Conservation (phyloP, 2,888 invertebrate genomes). For the Zaprionus obscuricornis region DNA sequence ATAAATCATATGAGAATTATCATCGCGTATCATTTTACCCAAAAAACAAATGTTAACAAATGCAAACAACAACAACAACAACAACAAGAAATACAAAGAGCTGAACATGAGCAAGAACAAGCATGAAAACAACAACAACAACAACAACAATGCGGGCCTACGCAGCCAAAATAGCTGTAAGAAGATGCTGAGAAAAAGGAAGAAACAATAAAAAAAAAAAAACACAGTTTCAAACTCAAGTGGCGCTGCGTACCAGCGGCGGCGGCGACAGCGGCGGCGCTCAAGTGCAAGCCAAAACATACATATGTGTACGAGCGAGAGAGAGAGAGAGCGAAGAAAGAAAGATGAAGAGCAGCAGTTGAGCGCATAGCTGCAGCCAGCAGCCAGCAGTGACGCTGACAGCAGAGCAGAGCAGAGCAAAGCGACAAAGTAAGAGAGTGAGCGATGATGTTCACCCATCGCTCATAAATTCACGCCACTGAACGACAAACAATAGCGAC, state of each 20-base stretch:
- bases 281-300: conserved; percentile 25
- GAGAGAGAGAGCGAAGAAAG: not conserved
- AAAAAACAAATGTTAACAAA: conserved; percentile 45
- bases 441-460: no score
- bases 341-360: conserved; percentile 21
- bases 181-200: not conserved
- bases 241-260: conserved; percentile 58
- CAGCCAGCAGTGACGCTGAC: no score
- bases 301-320: conserved; percentile 1
- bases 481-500: conserved; percentile 22
- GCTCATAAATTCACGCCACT: conserved; percentile 72
- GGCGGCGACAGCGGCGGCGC: conserved; percentile 50
- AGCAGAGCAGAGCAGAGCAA: no score
- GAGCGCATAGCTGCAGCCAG: no score
- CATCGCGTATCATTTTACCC: conserved; percentile 19
- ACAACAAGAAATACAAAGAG: not conserved
- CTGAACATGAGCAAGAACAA: conserved; percentile 38
- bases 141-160: conserved; percentile 66
- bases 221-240: conserved; percentile 56
- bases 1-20: conserved; percentile 29
- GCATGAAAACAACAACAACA: conserved; percentile 28
- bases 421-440: no score
- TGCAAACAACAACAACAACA: conserved; percentile 39
- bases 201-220: not conserved
- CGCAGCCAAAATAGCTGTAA: conserved; percentile 41